phyloP scores from a whole-genome alignment of 2,797 vertebrate genomes.

The Propithecus perrieri region DNA sequence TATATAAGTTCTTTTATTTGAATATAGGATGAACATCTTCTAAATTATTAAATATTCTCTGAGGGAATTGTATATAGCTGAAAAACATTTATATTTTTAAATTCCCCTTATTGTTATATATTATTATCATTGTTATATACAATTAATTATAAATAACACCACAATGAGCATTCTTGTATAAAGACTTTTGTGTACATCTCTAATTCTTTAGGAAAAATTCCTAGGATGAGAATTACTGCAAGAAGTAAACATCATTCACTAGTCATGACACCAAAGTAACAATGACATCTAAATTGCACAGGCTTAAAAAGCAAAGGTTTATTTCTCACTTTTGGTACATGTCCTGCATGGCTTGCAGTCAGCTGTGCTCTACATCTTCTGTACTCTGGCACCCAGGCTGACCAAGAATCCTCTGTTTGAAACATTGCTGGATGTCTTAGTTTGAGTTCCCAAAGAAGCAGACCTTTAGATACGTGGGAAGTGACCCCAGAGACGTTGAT shows the following conservation, averaged over 20 bases:
- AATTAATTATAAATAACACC: conserved; percentile 13
- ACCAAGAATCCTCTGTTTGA: not conserved
- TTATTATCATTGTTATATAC: not conserved
- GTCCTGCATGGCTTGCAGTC: not conserved
- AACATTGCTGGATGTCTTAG: not conserved
- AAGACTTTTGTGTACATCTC: not conserved
- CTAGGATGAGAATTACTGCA: conserved; percentile 22
- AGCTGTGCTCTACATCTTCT: not conserved
- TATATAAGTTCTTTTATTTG: conserved; percentile 13
- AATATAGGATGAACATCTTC: not conserved
- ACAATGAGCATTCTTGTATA: not conserved
- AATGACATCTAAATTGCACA: not conserved
- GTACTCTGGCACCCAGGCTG: not conserved
- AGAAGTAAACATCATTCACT: not conserved
- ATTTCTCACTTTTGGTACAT: not conserved
- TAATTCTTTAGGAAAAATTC: conserved; percentile 28
- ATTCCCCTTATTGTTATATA: not conserved
- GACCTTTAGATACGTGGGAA: not conserved
- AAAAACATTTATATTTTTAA: conserved; percentile 28
- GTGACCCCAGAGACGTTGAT: not conserved
- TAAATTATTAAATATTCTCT: conserved; percentile 28
- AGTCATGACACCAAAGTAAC: not conserved
- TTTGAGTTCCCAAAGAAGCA: not conserved
- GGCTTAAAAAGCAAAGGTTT: not conserved
- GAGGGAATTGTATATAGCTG: not conserved